Conservation (phyloP, 2,888 invertebrate genomes). For the Furcula furcula region DNA sequence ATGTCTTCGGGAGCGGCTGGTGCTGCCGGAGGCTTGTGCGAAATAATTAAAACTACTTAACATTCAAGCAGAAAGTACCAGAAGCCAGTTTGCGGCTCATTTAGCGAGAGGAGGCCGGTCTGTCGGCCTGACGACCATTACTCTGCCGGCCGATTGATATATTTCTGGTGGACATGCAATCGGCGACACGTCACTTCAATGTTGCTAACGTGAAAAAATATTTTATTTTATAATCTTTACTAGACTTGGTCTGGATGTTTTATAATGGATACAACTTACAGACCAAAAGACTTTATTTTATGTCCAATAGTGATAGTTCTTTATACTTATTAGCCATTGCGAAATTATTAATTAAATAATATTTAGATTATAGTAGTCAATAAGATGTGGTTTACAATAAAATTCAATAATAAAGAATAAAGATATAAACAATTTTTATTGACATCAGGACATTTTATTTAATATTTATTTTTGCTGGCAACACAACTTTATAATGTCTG, state of each 20-base stretch:
- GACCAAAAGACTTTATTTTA: too few species aligned
- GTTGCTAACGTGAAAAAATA: too few species aligned
- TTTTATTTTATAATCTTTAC: too few species aligned
- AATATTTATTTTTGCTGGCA: not conserved
- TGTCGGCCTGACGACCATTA: constrained; percentile 61
- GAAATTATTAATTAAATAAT: too few species aligned
- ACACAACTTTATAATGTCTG: not conserved
- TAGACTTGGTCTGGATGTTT: too few species aligned
- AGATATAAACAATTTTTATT: too few species aligned
- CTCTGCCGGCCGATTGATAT: constrained; percentile 72
- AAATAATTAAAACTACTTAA: constrained; percentile 81
- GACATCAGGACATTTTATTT: not conserved
- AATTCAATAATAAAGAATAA: too few species aligned
- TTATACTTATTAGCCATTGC: too few species aligned
- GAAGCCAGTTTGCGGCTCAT: constrained; percentile 68
- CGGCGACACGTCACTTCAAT: constrained; percentile 70
- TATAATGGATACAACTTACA: too few species aligned
- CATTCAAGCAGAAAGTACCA: constrained; percentile 72
- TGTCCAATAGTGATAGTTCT: too few species aligned
- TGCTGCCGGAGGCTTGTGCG: constrained; percentile 62
- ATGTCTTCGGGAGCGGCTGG: constrained; percentile 52
- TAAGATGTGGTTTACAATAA: too few species aligned
- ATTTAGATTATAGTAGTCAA: too few species aligned
- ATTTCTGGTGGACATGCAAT: constrained; percentile 75
- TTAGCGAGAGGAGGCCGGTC: constrained; percentile 54